These are phyloP conservation scores for Andricus quercusramuli DNA, from an alignment of 2,888 invertebrate species.

Conservation along the genomic window DNA sequence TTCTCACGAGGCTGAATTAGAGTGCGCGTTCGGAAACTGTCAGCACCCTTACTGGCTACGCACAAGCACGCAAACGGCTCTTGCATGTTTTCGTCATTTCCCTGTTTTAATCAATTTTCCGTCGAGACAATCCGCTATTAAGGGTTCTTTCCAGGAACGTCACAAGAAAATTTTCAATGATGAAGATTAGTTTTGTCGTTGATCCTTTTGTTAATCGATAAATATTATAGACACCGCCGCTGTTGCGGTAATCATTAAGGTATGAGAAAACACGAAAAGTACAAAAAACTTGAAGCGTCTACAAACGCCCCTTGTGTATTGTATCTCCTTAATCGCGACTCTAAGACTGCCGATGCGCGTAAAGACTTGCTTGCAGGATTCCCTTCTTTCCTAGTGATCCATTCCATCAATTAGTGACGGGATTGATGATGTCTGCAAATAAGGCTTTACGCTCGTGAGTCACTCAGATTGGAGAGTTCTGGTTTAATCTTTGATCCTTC, in stretches of 20 bases:
- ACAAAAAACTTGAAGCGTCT: slow-evolving; percentile 14
- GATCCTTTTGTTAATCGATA: slow-evolving; percentile 14
- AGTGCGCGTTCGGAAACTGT: slow-evolving; percentile 5
- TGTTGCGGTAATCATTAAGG: slow-evolving; percentile 11
- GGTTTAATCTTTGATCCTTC: neutral
- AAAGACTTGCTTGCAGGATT: slow-evolving; percentile 15
- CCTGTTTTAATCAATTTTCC: slow-evolving; percentile 33
- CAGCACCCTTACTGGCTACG: slow-evolving; percentile 10
- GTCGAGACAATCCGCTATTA: slow-evolving; percentile 33
- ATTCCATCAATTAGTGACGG: slow-evolving; percentile 5
- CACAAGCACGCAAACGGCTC: slow-evolving; percentile 19
- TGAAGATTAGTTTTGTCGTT: neutral
- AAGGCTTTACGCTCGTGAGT: neutral
- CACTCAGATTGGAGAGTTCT: neutral
- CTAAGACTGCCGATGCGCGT: slow-evolving; percentile 4
- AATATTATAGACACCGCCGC: slow-evolving; percentile 1
- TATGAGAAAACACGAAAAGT: slow-evolving; percentile 17
- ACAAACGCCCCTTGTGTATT: neutral
- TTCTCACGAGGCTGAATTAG: neutral
- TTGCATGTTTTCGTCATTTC: slow-evolving; percentile 9
- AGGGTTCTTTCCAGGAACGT: slow-evolving; percentile 14
- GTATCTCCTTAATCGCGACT: neutral
- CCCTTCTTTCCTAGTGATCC: neutral
- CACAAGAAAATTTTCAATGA: neutral
- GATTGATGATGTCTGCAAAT: neutral